Conservation (phyloP, 2,113 vertebrate genomes). For the Xenotilapia caudafasciata region DNA sequence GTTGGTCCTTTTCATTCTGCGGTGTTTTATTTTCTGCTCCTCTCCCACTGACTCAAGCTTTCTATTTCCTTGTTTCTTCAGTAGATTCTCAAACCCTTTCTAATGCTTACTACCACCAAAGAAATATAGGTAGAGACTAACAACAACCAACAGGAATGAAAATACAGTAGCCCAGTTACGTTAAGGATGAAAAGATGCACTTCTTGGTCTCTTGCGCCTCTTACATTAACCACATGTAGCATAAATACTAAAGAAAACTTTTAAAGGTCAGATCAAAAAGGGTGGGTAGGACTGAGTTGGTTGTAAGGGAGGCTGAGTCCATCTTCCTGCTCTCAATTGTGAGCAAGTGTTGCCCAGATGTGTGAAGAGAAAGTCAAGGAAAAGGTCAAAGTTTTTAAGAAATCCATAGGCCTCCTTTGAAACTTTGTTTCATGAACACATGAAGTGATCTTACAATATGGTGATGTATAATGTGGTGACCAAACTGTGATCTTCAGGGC, state of each 20-base stretch:
- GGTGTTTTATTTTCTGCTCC: neutral
- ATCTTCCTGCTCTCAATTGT: neutral
- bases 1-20: neutral
- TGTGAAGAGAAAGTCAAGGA: neutral
- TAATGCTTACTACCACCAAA: neutral
- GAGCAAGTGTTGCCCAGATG: neutral
- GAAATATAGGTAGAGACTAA: neutral
- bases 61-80: neutral
- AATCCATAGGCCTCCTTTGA: neutral
- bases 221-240: neutral
- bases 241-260: slow-evolving; percentile 24
- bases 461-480: neutral
- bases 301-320: neutral
- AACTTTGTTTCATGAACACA: neutral
- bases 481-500: neutral
- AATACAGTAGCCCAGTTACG: neutral
- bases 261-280: slow-evolving; percentile 1
- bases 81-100: neutral
- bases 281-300: neutral
- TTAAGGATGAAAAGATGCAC: neutral
- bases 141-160: neutral
- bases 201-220: neutral
- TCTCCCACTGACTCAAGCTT: neutral
- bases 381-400: neutral
- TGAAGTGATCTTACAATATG: neutral